These are phyloP conservation scores for Muntiacus muntjak DNA, from an alignment of 2,113 vertebrate genomes.

Conservation along the genomic window DNA sequence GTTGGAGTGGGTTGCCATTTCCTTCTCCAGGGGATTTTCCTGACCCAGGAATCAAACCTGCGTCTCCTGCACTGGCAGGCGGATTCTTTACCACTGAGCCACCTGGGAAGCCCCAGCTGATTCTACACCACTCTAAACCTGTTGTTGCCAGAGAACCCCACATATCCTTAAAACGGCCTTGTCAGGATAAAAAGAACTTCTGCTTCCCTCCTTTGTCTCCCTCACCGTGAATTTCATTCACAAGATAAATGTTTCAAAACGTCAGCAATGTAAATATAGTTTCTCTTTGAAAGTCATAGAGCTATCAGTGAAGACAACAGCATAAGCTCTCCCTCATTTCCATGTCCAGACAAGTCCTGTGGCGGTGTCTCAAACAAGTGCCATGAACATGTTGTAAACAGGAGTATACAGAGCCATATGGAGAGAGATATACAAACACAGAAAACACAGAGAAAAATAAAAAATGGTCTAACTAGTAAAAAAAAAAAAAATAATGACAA, in stretches of 20 bases:
- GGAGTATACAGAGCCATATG: neutral
- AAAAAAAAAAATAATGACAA: neutral
- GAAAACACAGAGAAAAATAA: neutral
- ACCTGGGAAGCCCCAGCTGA: neutral
- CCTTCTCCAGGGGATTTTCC: neutral
- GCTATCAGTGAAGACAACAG: neutral
- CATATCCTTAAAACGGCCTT: neutral
- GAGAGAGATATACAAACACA: neutral
- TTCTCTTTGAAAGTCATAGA: neutral
- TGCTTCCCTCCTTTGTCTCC: neutral
- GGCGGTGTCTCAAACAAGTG: neutral
- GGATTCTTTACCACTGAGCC: neutral
- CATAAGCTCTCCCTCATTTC: neutral
- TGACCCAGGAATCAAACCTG: neutral
- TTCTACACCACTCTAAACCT: neutral
- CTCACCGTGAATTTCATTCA: neutral
- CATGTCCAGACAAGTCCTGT: neutral
- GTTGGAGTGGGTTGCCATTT: neutral
- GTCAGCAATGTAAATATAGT: neutral
- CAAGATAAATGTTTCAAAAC: neutral
- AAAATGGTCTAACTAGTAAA: neutral
- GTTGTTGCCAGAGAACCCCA: neutral
- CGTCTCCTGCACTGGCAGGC: neutral
- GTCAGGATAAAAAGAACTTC: neutral
- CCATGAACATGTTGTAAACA: neutral